Base-by-base conservation (phyloP, 1,140 invertebrate genomes). In the Drosophila subpulchrella region DNA sequence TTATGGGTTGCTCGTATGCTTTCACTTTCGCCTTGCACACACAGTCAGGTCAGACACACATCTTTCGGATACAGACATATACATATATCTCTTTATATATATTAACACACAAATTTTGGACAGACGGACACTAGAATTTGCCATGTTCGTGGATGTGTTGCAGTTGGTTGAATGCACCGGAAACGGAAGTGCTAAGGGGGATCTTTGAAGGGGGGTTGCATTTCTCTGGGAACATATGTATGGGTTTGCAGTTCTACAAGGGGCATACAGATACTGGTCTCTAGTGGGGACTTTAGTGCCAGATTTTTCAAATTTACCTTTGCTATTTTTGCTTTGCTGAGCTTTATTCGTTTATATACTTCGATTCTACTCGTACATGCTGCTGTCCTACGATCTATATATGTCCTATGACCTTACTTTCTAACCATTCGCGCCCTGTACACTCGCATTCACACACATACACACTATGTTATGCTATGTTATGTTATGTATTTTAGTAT, bases 401-500 rank as follows among this genome's bases (percentile, higher is more conserved):
- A 50, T 41, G 34, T 30, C 17, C 44, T 57, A 58, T 58, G 66
- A 48, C 13, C 66, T 71, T 47, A 62, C 13, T 30, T 41, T 4
- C 38, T 57, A 41, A 38, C 2, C 36, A 58, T 34, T 10, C 36
- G 11, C 36, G 24, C 51, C 30, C 51, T 71, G 27, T 71, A 57
- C 65, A 71, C 42, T 58, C 65, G 17, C 63, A 48, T 34, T 27
- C 56, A 20, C 41, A 20, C 66, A 32, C 36, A 42, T 44, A 39
- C 55, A 39, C n/a, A 7, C 15, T 42, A 20, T 20, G 20, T 8
- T 58, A 38, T 61, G 47, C 46, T 57, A 41, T 39, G 24, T n/a
- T 55, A 39, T 53, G 51, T 76, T 44, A 68, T 58, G 27, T 44
- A 38, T 20, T 58, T 59, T 75, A 75, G 59, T 75, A 75, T 75